Evolutionary conservation across 2,888 invertebrate genomes (phyloP).

Genomic region (Drosophila anceps): DNA sequence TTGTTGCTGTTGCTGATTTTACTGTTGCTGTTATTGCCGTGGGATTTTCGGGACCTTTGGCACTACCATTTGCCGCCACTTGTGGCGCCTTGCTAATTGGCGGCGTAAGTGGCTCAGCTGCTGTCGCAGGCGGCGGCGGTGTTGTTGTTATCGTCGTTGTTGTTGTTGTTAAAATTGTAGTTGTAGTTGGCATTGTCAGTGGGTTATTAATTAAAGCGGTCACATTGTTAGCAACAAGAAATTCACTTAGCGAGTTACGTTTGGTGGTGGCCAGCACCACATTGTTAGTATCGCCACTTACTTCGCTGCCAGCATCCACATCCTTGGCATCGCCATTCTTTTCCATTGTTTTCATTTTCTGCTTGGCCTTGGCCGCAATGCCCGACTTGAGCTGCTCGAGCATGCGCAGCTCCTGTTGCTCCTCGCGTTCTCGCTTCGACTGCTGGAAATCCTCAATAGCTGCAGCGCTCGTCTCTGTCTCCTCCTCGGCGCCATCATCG

Average conservation of each 20-base stretch:
- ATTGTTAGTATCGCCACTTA: slow-evolving; percentile 73
- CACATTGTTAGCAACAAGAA: slow-evolving; percentile 84
- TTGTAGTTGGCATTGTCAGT: slow-evolving; percentile 66
- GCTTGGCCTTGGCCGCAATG: slow-evolving; percentile 90
- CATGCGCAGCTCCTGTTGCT: slow-evolving; percentile 89
- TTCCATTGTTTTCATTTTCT: slow-evolving; percentile 87
- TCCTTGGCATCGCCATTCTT: slow-evolving; percentile 83
- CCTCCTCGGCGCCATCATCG: slow-evolving; percentile 88
- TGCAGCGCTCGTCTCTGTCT: slow-evolving; percentile 86
- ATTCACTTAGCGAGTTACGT: slow-evolving; percentile 85
- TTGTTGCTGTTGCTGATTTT: slow-evolving; percentile 20
- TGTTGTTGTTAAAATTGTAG: slow-evolving; percentile 28
- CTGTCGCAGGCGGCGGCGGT: slow-evolving; percentile 25
- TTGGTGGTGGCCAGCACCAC: slow-evolving; percentile 72
- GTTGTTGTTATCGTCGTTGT: slow-evolving; percentile 20
- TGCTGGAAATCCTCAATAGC: slow-evolving; percentile 86
- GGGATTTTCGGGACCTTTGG: slow-evolving; percentile 62
- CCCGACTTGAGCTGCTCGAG: slow-evolving; percentile 89
- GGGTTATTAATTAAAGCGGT: slow-evolving; percentile 81
- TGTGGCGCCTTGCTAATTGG: slow-evolving; percentile 73
- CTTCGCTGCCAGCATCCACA: slow-evolving; percentile 62
- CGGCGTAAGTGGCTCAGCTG: slow-evolving; percentile 57
- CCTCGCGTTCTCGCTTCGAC: slow-evolving; percentile 87
- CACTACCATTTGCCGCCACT: slow-evolving; percentile 77
- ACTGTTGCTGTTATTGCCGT: slow-evolving; percentile 23